Conservation (phyloP, 2,797 vertebrate species). For the Anas acuta region DNA sequence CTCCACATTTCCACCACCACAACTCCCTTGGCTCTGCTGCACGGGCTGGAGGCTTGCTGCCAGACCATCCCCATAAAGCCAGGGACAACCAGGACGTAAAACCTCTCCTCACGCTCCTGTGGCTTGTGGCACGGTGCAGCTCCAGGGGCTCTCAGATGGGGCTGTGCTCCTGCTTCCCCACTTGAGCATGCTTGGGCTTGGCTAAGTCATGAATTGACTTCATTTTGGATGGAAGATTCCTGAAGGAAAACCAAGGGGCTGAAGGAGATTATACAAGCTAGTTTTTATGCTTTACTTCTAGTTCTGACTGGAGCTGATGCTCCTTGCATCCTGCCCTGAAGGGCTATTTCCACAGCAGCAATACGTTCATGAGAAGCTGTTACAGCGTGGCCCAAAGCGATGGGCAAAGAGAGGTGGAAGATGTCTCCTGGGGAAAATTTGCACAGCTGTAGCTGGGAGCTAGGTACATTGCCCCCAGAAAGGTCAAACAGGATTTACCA, state of each 20-base stretch:
- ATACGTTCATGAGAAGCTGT: constrained; percentile 27
- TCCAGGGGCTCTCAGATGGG: background rate
- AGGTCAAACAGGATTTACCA: constrained; percentile 46
- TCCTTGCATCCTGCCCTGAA: constrained; percentile 13
- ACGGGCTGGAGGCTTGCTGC: background rate
- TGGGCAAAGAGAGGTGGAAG: background rate
- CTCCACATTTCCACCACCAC: background rate
- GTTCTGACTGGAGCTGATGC: background rate
- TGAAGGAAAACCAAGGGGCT: background rate
- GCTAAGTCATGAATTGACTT: background rate
- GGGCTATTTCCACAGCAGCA: background rate
- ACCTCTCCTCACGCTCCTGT: accelerated
- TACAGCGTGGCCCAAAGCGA: background rate
- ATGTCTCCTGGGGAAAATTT: background rate
- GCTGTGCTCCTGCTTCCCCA: background rate
- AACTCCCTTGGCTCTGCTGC: background rate
- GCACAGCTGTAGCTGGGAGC: constrained; percentile 10
- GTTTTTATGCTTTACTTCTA: background rate
- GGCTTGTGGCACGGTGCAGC: background rate
- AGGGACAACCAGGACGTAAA: background rate
- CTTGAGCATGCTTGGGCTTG: background rate
- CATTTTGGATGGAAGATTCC: background rate
- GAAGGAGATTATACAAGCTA: background rate
- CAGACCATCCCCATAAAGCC: background rate
- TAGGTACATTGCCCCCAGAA: background rate